These are phyloP conservation scores for Scaptodrosophila lebanonensis DNA, from an alignment of 1,140 invertebrate species.

Conservation along the genomic window DNA sequence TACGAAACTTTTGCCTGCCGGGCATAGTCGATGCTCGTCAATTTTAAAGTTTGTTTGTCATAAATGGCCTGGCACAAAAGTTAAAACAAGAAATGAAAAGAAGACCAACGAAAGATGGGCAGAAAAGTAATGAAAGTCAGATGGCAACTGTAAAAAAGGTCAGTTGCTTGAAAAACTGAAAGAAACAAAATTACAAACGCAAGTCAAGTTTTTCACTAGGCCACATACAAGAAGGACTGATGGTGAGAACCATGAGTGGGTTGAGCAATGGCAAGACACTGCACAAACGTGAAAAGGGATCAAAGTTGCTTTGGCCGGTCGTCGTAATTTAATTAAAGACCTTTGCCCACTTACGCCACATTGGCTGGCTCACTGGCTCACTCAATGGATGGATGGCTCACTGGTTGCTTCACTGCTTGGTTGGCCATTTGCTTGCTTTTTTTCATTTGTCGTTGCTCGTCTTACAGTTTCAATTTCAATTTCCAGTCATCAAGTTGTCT, in stretches of 20 bases:
- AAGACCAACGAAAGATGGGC: constrained; percentile 1
- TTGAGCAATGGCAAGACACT: constrained; percentile 9
- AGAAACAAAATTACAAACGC: constrained; percentile 63
- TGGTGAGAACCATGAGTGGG: background rate
- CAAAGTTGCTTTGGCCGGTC: constrained; percentile 64
- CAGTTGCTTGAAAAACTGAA: constrained; percentile 51
- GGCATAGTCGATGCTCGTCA: constrained; percentile 48
- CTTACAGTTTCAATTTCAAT: constrained; percentile 62
- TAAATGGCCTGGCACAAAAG: constrained; percentile 48
- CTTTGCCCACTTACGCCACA: constrained; percentile 35
- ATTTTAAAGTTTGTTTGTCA: constrained; percentile 65
- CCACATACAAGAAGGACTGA: constrained; percentile 2
- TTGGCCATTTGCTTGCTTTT: constrained; percentile 29
- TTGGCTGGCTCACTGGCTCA: constrained; percentile 18
- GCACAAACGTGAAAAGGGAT: constrained; percentile 49
- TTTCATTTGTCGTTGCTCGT: constrained; percentile 14
- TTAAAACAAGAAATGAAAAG: constrained; percentile 17
- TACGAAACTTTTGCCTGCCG: constrained; percentile 17
- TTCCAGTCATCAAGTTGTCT: constrained; percentile 59
- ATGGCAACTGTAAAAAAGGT: no score
- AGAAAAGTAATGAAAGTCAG: constrained; percentile 6
- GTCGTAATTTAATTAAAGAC: constrained; percentile 70
- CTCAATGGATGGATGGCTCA: constrained; percentile 8
- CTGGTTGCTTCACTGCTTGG: background rate
- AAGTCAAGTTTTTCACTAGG: constrained; percentile 55